These are phyloP conservation scores for Macquaria ambigua DNA, from an alignment of 2,113 vertebrate genomes.

Conservation along the genomic window DNA sequence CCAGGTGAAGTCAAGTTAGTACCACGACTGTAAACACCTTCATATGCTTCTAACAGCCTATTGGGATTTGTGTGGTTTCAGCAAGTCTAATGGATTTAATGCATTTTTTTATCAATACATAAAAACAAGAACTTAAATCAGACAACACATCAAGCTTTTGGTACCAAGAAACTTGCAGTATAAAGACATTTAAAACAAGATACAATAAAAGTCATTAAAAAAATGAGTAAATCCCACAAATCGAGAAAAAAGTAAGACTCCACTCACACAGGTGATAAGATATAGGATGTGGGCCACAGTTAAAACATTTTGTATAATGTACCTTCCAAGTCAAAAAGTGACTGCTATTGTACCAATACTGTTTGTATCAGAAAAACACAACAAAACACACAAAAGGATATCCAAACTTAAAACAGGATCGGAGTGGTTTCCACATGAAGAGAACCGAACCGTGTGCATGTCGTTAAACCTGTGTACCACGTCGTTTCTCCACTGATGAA, in stretches of 20 bases:
- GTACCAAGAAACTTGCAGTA: slow-evolving; percentile 18
- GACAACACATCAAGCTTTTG: slow-evolving; percentile 27
- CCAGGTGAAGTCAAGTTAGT: slow-evolving; percentile 34
- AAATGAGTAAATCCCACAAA: slow-evolving; percentile 21
- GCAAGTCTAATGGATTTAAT: background rate
- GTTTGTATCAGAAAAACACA: slow-evolving; percentile 8
- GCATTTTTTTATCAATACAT: background rate
- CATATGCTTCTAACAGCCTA: background rate
- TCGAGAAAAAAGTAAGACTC: background rate
- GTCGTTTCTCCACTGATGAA: background rate
- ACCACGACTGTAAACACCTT: slow-evolving; percentile 48
- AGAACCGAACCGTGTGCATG: background rate
- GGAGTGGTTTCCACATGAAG: slow-evolving; percentile 14
- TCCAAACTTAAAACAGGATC: background rate
- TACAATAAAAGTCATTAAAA: background rate
- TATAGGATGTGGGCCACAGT: background rate
- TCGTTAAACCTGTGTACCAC: background rate
- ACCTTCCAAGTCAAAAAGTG: slow-evolving; percentile 38
- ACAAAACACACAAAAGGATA: slow-evolving; percentile 15
- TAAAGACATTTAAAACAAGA: background rate
- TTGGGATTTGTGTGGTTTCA: background rate
- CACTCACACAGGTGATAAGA: background rate
- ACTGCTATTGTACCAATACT: slow-evolving; percentile 47
- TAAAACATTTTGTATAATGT: slow-evolving; percentile 40
- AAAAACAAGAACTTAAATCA: background rate